These are phyloP conservation scores for Drosophila paucipuncta DNA, from an alignment of 2,888 invertebrate genomes.

Conservation along the genomic window DNA sequence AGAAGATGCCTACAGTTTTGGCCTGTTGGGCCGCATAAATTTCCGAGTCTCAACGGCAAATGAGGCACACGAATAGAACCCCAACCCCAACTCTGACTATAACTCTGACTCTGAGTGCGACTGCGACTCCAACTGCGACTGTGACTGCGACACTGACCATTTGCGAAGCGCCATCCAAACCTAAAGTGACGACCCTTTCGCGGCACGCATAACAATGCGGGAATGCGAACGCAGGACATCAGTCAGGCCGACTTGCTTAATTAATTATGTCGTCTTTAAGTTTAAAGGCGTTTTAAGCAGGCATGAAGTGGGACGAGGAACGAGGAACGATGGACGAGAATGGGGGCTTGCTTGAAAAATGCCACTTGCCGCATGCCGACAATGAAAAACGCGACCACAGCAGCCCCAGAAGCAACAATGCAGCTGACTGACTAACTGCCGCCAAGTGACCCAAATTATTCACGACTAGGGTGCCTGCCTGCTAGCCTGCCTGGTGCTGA, in stretches of 20 bases:
- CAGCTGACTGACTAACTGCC: conserved; percentile 81
- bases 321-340: no score
- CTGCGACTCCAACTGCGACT: conserved; percentile 2
- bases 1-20: conserved; percentile 44
- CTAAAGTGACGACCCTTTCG: conserved; percentile 67
- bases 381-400: conserved; percentile 81
- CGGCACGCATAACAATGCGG: conserved; percentile 73
- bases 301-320: not conserved
- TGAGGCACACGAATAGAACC: conserved; percentile 58
- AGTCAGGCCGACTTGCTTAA: conserved; percentile 77
- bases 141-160: conserved; percentile 39
- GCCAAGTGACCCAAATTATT: conserved; percentile 80
- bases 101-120: not conserved
- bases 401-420: conserved; percentile 63
- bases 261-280: conserved; percentile 81
- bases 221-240: conserved; percentile 56
- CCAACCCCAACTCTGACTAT: not conserved
- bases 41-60: conserved; percentile 66
- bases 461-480: conserved; percentile 53
- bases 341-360: conserved; percentile 66
- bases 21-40: conserved; percentile 70
- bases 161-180: conserved; percentile 30
- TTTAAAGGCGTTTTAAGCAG: conserved; percentile 78
- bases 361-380: conserved; percentile 79
- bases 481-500: not conserved